Conservation (phyloP, 1,140 invertebrate genomes). For the Plutomurus gul region DNA sequence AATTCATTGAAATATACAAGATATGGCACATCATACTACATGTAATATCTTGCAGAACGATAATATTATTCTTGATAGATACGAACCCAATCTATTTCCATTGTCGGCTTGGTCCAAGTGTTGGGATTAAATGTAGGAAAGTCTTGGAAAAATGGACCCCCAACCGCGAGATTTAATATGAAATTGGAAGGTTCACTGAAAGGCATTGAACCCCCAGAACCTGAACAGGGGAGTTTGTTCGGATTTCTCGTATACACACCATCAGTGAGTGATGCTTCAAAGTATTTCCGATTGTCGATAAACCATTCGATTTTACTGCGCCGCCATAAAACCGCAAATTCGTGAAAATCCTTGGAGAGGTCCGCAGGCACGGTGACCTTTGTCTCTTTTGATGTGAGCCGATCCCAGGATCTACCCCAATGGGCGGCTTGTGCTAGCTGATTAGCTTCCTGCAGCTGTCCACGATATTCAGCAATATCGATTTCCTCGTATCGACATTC, state of each 20-base stretch:
- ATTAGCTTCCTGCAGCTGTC: slow-evolving; percentile 26
- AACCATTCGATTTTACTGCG: slow-evolving; percentile 43
- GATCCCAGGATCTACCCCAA: slow-evolving; percentile 33
- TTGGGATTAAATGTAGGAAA: not conserved
- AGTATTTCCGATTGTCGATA: slow-evolving; percentile 44
- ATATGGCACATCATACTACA: too few species aligned
- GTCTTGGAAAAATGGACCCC: slow-evolving; percentile 21
- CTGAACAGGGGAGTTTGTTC: not conserved
- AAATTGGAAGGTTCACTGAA: slow-evolving; percentile 20
- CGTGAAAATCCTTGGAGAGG: slow-evolving; percentile 42
- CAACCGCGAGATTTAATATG: slow-evolving; percentile 38
- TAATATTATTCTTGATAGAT: slow-evolving; percentile 46
- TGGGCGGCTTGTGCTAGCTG: slow-evolving; percentile 38
- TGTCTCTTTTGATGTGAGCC: slow-evolving; percentile 32
- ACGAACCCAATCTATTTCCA: slow-evolving; percentile 48
- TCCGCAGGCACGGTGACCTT: not conserved
- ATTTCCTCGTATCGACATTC: slow-evolving; percentile 50
- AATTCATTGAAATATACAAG: too few species aligned
- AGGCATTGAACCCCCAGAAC: not conserved
- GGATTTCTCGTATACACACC: not conserved
- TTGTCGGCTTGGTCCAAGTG: slow-evolving; percentile 41
- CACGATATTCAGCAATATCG: slow-evolving; percentile 48
- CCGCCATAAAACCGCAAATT: slow-evolving; percentile 48
- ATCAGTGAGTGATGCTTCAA: slow-evolving; percentile 38
- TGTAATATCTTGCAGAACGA: too few species aligned